Evolutionary conservation across 1,140 invertebrate species (phyloP).

Genomic region (Leguminivora glycinivorella): DNA sequence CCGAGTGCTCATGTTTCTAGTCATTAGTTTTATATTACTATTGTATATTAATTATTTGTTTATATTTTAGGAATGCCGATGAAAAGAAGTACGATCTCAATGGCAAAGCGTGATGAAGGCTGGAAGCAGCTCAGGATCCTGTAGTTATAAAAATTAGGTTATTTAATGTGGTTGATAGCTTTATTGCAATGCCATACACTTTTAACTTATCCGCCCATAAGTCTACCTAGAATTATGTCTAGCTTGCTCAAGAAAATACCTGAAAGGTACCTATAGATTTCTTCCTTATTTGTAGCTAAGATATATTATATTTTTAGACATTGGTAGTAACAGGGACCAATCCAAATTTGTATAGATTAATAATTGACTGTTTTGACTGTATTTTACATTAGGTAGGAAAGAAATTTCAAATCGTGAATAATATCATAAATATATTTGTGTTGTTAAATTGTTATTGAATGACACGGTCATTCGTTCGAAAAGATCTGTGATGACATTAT

Average conservation of each 20-base stretch:
- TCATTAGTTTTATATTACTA: conserved; percentile 25
- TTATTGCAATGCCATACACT: conserved; percentile 12
- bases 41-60: conserved; percentile 38
- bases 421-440: conserved; percentile 24
- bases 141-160: conserved; percentile 5
- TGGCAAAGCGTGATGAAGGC: conserved; percentile 56
- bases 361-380: conserved; percentile 2
- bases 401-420: neutral
- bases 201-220: neutral
- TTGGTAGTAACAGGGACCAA: neutral
- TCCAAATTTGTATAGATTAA: neutral
- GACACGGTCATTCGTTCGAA: conserved; percentile 41
- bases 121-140: neutral
- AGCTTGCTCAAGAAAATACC: conserved; percentile 1
- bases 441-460: conserved; percentile 45
- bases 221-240: conserved; percentile 1
- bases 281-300: neutral
- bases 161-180: conserved; percentile 13
- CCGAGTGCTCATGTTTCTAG: conserved; percentile 23
- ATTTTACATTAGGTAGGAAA: neutral
- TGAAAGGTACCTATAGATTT: neutral
- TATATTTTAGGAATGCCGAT: conserved; percentile 66
- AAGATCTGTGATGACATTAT: conserved; percentile 59
- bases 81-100: conserved; percentile 71
- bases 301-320: neutral